These are phyloP conservation scores for Drosophila tripunctata DNA, from an alignment of 2,888 invertebrate genomes.

Conservation along the genomic window DNA sequence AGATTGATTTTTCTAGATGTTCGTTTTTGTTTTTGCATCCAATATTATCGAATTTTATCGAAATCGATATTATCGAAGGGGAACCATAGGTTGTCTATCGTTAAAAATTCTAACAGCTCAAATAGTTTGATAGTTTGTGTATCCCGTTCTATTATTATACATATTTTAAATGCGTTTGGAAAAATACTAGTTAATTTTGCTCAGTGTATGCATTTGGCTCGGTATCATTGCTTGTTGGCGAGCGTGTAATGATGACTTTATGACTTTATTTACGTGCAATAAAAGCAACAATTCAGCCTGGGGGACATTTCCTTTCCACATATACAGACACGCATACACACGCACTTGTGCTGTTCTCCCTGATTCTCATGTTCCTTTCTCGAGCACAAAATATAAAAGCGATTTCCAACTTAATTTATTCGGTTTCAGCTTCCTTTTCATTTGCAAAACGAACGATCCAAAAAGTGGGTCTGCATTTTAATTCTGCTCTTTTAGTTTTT, in stretches of 20 bases:
- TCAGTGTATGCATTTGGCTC: not conserved
- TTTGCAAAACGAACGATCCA: slow-evolving; percentile 31
- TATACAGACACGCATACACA: slow-evolving; percentile 5
- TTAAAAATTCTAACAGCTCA: no score
- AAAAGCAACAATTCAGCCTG: slow-evolving; percentile 54
- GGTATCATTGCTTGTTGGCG: slow-evolving; percentile 56
- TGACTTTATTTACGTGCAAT: slow-evolving; percentile 76
- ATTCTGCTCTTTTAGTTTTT: slow-evolving; percentile 61
- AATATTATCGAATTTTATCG: no score
- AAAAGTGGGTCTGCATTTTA: slow-evolving; percentile 54
- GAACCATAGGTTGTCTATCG: no score
- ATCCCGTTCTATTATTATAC: no score
- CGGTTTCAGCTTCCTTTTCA: slow-evolving; percentile 47
- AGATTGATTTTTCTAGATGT: no score
- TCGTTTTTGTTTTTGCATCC: no score
- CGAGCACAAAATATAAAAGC: slow-evolving; percentile 55
- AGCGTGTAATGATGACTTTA: slow-evolving; percentile 75
- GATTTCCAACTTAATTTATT: slow-evolving; percentile 72
- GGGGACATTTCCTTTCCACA: slow-evolving; percentile 22
- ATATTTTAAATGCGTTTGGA: not conserved
- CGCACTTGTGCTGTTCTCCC: not conserved
- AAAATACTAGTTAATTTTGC: not conserved
- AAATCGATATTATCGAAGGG: no score
- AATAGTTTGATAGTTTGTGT: no score
- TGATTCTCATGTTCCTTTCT: slow-evolving; percentile 4